phyloP scores from a whole-genome alignment of 2,113 vertebrate genomes.

The Eclectus roratus region DNA sequence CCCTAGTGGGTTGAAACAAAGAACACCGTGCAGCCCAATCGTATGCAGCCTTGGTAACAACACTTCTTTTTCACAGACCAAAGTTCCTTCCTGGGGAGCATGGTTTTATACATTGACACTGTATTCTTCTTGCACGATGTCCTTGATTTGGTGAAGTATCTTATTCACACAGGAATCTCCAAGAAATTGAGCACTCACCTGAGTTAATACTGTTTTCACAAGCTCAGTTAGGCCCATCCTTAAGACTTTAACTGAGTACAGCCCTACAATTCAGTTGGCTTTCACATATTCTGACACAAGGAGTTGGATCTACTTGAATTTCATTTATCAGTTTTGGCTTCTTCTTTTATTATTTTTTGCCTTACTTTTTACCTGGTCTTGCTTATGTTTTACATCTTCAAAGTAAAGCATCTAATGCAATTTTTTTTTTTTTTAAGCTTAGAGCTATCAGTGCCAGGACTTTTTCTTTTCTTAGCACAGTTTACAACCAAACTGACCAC shows the following conservation, averaged over 20 bases:
- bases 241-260: not conserved
- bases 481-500: not conserved
- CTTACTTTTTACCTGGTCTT: not conserved
- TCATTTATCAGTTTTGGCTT: not conserved
- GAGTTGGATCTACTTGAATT: not conserved
- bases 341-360: too few relatives aligned
- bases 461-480: not conserved
- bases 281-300: not conserved
- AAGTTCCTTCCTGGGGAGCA: conserved; percentile 12
- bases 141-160: not conserved
- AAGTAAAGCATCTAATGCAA: not conserved
- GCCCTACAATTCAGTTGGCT: not conserved
- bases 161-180: not conserved
- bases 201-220: not conserved
- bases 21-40: not conserved
- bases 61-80: conserved; percentile 20
- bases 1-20: conserved; percentile 55
- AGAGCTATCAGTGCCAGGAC: not conserved
- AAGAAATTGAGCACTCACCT: not conserved
- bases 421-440: not conserved
- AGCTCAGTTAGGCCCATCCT: not conserved
- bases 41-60: not conserved
- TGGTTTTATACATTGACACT: not conserved
- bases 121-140: conserved; percentile 4
- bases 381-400: not conserved